Base-by-base conservation (phyloP, 2,113 vertebrate genomes). In the Sinocyclocheilus rhinocerous region DNA sequence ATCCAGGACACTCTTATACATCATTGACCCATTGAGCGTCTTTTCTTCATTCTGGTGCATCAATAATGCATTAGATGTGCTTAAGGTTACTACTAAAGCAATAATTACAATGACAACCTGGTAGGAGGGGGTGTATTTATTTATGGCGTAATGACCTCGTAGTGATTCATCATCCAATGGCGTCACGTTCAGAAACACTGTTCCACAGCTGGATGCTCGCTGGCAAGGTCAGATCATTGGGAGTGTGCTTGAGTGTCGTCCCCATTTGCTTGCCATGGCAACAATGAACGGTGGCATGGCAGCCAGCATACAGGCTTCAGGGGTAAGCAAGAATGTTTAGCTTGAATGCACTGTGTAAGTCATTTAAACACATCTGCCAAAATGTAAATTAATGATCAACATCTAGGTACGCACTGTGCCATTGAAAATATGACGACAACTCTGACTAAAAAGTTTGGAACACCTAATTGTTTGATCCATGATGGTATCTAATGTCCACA, bases 181-280 rank as follows among this genome's bases (percentile, higher is more conserved):
- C 52, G 33, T 85, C 77, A 83, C 86, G 89, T 89, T 83, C 84
- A 26, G 42, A 87, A 57, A 88, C 84, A 77, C 52, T 85, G 59
- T 61, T 45, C 57, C 50, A 83, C 80, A 52, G 84, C 81, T 65
- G 48, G 52, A 24, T 82, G 36, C 52, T 83, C n/a, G 15, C 50
- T 73, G 39, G 36, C 57, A 85, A 88, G 83, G 76, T 85, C 85
- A 86, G 45, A 42, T 78, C 33, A 84, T 50, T 29, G 33, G 10
- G 82, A 73, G 86, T 83, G 86, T 83, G 76, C 48, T 73, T 65
- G 85, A 65, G 81, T 91, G 87, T 91, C 59, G 84, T 91, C 89
- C 89, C 83, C 87, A 85, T 89, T 85, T 59, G 90, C 90, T 94
- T 86, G 39, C 93, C 90, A 93, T 92, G 91, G 93, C 92, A 94